phyloP scores from a whole-genome alignment of 2,113 vertebrate genomes.

The Ictalurus furcatus region DNA sequence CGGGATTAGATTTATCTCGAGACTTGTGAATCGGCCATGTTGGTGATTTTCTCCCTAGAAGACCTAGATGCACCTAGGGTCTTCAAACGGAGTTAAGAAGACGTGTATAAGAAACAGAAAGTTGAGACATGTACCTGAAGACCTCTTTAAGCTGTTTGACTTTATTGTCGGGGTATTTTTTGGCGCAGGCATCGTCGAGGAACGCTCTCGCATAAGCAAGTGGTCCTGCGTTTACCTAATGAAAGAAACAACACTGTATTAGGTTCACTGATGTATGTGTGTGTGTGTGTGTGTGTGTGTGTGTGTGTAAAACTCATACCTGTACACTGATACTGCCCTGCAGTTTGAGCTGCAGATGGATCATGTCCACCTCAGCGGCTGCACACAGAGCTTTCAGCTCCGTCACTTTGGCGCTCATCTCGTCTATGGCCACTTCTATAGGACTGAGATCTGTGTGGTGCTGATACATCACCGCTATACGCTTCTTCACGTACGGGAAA shows the following conservation, averaged over 20 bases:
- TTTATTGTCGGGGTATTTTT: constrained; percentile 96
- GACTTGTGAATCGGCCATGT: background rate
- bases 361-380: constrained; percentile 95
- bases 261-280: background rate
- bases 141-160: constrained; percentile 96
- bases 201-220: constrained; percentile 95
- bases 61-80: background rate
- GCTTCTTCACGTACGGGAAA: constrained; percentile 96
- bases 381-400: constrained; percentile 89
- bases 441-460: constrained; percentile 95
- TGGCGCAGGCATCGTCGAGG: constrained; percentile 89
- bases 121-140: constrained; percentile 79
- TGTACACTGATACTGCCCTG: constrained; percentile 94
- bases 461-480: constrained; percentile 96
- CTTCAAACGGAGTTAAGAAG: background rate
- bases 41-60: background rate
- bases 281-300: background rate
- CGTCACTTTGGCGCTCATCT: constrained; percentile 92
- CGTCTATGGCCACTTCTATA: constrained; percentile 97
- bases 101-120: background rate
- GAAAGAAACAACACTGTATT: background rate
- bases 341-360: constrained; percentile 93
- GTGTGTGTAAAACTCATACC: constrained; percentile 54
- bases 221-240: constrained; percentile 93
- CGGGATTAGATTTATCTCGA: background rate